These are phyloP conservation scores for Zaprionus africanus DNA, from an alignment of 1,140 invertebrate species.

Conservation along the genomic window DNA sequence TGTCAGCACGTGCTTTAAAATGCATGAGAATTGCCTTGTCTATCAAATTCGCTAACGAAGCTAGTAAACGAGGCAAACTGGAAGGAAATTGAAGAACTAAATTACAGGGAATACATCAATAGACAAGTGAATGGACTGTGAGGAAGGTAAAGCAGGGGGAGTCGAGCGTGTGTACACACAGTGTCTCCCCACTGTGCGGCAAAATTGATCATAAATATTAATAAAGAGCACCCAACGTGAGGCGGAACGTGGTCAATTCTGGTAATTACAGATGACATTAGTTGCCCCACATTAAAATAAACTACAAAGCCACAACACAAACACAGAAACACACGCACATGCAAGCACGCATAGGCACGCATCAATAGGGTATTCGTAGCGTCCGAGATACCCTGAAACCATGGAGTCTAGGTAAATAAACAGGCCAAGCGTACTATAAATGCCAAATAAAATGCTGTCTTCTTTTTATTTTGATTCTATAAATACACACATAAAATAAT, in stretches of 20 bases:
- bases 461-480: constrained; percentile 30
- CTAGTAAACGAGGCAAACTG: neutral
- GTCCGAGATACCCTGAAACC: neutral
- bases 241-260: constrained; percentile 18
- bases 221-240: constrained; percentile 15
- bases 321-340: neutral
- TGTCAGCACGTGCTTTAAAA: neutral
- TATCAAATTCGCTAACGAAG: constrained; percentile 5
- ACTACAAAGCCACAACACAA: neutral
- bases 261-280: constrained; percentile 47
- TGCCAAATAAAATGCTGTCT: constrained; percentile 19
- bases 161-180: neutral
- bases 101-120: constrained; percentile 39
- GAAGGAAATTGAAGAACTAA: constrained; percentile 9
- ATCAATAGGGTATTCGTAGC: neutral
- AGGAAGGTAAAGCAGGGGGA: neutral
- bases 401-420: constrained; percentile 22
- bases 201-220: constrained; percentile 52
- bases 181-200: neutral
- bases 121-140: neutral
- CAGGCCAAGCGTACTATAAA: constrained; percentile 17
- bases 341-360: neutral
- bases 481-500: constrained; percentile 33
- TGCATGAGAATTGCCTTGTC: constrained; percentile 10
- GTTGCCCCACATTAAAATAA: constrained; percentile 13